A percentile compares a stretch with the other conserved stretches of the same genome.
Evolutionary conservation across 2,797 vertebrate species (phyloP).

Genomic region (Enteromius argenteus): DNA sequence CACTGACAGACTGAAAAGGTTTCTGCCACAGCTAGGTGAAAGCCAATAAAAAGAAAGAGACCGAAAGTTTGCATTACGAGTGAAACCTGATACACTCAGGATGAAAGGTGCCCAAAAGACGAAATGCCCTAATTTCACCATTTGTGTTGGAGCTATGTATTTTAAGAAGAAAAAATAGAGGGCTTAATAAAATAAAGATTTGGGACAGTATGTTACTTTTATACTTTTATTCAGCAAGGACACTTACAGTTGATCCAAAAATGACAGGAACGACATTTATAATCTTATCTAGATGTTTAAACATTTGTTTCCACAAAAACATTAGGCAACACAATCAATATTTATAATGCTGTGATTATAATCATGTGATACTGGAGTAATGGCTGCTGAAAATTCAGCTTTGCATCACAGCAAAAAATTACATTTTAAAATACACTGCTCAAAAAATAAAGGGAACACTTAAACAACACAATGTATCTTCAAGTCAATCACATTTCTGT

Average conservation of each 20-base stretch:
- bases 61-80: not conserved
- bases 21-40: conserved; percentile 26
- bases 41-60: conserved; percentile 18
- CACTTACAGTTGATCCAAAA: not conserved
- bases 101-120: not conserved
- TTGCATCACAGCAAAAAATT: not conserved
- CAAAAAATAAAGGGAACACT: too few relatives aligned
- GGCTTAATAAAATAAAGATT: not conserved
- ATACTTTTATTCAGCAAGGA: not conserved
- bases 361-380: not conserved
- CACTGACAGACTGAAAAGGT: conserved; percentile 14
- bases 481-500: too few relatives aligned
- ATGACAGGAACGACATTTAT: not conserved
- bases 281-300: not conserved
- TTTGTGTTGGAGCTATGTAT: not conserved
- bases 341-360: not conserved
- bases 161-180: not conserved
- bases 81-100: not conserved
- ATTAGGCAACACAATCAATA: not conserved
- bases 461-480: too few relatives aligned
- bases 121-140: not conserved
- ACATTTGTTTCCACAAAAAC: not conserved
- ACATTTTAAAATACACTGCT: not conserved
- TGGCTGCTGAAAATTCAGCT: not conserved
- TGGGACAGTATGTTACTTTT: not conserved